Base-by-base conservation (phyloP, 1,140 invertebrate genomes). In the Apis cerana region DNA sequence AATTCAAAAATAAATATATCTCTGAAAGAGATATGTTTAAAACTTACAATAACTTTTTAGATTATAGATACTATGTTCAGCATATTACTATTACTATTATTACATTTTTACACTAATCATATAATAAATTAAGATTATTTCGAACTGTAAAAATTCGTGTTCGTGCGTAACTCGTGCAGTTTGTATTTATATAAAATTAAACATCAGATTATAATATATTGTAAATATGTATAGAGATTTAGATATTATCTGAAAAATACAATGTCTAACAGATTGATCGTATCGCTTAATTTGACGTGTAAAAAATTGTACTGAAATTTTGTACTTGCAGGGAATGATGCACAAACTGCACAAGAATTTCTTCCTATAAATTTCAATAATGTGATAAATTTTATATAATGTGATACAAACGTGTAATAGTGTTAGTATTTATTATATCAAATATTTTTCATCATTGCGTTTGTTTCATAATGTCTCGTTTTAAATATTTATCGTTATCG, bases 41-140 rank as follows among this genome's bases (percentile, higher is more conserved):
- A n/a, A n/a, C n/a, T n/a, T n/a, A n/a, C n/a, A n/a, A 50, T 69
- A 54, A 23, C 17, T 33, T 70, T 71, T 48, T 43, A 10, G 12
- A 13, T 43, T 15, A 43, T 56, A 19, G 33, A 43, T 43, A 43
- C 33, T 43, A 72, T 74, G 21, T 19, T 62, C n/a, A 43, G 50
- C 64, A 64, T 80, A 80, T 80, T 80, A 48, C 69, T 72, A 23
- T 72, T 62, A 54, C 69, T 54, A 80, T 80, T 72, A 80, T 64
- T 72, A 64, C 17, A 21, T 27, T 62, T 43, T 72, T 72, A 72
- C 68, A 80, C 72, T 69, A 75, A n/a, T 67, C 23, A 27, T 33
- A 54, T 69, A 52, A 69, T 21, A 75, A 86, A 82, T 80, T 56
- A 75, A 58, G 80, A 68, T 65, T 33, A 68, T 33, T 81, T 81